Percentiles rank a stretch among this genome's conserved stretches.
Evolutionary conservation across 2,888 invertebrate species (phyloP).

Genomic region (Hyalella azteca): DNA sequence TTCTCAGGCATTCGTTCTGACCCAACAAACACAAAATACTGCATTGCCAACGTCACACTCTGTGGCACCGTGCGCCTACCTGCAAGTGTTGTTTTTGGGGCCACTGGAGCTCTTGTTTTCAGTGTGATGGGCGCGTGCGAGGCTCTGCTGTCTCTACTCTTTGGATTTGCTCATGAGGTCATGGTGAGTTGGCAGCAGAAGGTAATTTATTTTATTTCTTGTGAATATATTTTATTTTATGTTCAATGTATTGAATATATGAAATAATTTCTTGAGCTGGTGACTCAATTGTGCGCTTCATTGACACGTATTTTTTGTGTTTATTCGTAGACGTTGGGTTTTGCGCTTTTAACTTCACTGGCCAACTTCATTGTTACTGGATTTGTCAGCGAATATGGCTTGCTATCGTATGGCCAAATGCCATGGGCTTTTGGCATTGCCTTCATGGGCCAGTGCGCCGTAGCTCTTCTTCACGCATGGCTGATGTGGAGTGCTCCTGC

Average conservation of each 20-base stretch:
- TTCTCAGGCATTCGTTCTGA: background rate
- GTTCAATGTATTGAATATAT: background rate
- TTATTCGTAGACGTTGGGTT: background rate
- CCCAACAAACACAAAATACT: background rate
- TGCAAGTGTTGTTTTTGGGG: background rate
- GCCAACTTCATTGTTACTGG: background rate
- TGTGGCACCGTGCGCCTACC: background rate
- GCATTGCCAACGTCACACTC: background rate
- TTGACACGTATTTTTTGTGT: background rate
- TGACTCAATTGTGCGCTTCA: background rate
- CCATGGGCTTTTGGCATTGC: background rate
- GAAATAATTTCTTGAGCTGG: background rate
- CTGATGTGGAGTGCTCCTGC: slow-evolving; percentile 21
- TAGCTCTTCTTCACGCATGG: background rate
- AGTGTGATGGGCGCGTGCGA: background rate
- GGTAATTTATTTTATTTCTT: background rate
- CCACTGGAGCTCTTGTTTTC: background rate
- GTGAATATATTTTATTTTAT: too few species aligned
- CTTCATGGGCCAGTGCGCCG: background rate
- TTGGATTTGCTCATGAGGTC: background rate
- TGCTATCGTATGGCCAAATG: background rate
- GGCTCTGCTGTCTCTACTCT: background rate
- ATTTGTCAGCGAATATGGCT: background rate
- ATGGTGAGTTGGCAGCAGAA: background rate
- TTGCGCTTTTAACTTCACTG: background rate